These are phyloP conservation scores for Loripinus fragilis DNA, from an alignment of 2,888 invertebrate genomes.

Conservation along the genomic window DNA sequence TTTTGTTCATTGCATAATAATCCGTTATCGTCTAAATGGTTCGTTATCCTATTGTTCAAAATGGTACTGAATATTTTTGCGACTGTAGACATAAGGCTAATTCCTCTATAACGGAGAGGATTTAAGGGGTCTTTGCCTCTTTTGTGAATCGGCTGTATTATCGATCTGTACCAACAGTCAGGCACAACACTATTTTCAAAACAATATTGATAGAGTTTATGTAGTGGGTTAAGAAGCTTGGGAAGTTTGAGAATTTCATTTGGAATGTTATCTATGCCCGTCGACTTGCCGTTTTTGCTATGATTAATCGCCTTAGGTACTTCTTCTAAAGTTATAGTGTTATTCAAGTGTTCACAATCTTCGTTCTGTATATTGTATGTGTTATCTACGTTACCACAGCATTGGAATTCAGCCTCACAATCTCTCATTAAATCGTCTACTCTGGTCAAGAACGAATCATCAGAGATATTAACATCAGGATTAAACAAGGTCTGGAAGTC, in stretches of 20 bases:
- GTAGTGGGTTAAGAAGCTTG: neutral
- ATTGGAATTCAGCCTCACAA: neutral
- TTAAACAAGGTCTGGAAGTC: conserved; percentile 6
- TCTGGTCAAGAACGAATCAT: conserved; percentile 19
- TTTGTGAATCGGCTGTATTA: conserved; percentile 29
- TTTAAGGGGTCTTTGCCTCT: conserved; percentile 21
- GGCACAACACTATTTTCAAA: conserved; percentile 21
- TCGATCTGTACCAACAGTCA: conserved; percentile 18
- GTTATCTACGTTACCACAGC: conserved; percentile 5
- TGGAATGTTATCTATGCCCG: conserved; percentile 27
- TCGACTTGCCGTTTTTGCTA: conserved; percentile 10
- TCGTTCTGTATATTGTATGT: neutral
- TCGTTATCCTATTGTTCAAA: conserved; percentile 16
- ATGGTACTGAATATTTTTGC: conserved; percentile 19
- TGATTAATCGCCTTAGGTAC: neutral
- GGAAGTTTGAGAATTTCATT: conserved; percentile 24
- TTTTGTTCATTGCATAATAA: conserved; percentile 17
- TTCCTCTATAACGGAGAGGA: conserved; percentile 14
- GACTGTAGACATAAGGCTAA: conserved; percentile 29
- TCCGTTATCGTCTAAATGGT: conserved; percentile 8
- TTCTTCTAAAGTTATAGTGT: conserved; percentile 1
- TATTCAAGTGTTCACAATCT: neutral
- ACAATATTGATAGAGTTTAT: conserved; percentile 19
- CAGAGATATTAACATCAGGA: neutral
- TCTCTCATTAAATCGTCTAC: neutral